These are phyloP conservation scores for Siderastrea siderea DNA, from an alignment of 92 coral and sea anemone species.

Conservation along the genomic window DNA sequence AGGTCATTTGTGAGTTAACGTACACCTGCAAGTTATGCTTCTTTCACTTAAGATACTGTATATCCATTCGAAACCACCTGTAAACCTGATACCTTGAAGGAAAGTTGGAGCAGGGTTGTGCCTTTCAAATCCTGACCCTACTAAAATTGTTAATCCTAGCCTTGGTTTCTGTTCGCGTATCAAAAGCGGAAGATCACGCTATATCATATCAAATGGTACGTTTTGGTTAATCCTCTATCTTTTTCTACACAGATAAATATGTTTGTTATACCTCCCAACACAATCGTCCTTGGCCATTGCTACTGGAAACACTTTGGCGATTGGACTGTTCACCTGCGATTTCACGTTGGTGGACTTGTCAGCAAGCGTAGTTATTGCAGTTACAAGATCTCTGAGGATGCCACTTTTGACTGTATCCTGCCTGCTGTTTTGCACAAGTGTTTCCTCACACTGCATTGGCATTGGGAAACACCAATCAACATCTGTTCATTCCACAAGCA, in stretches of 20 bases:
- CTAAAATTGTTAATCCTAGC: no score
- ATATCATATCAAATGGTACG: no score
- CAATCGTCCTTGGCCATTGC: conserved; percentile 63
- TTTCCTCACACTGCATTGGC: conserved; percentile 55
- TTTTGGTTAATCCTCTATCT: no score
- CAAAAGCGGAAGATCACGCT: no score
- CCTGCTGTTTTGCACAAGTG: conserved; percentile 67
- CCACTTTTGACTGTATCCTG: conserved; percentile 74
- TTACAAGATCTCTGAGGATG: conserved; percentile 66
- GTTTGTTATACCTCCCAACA: conserved; percentile 35
- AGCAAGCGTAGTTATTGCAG: conserved; percentile 60
- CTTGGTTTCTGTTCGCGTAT: no score
- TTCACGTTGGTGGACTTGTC: conserved; percentile 63
- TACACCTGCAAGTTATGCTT: no score
- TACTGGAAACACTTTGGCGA: conserved; percentile 60
- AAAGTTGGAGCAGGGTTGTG: no score
- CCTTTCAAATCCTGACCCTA: no score
- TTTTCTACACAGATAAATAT: neutral
- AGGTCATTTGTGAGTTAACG: no score
- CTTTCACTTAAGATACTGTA: no score
- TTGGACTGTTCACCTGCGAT: conserved; percentile 42
- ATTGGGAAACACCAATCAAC: conserved; percentile 53
- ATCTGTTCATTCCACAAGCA: conserved; percentile 33
- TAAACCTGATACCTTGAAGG: no score
- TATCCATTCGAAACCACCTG: no score